phyloP scores from a whole-genome alignment of 2,113 vertebrate genomes.

The Brachyhypopomus occidentalis region DNA sequence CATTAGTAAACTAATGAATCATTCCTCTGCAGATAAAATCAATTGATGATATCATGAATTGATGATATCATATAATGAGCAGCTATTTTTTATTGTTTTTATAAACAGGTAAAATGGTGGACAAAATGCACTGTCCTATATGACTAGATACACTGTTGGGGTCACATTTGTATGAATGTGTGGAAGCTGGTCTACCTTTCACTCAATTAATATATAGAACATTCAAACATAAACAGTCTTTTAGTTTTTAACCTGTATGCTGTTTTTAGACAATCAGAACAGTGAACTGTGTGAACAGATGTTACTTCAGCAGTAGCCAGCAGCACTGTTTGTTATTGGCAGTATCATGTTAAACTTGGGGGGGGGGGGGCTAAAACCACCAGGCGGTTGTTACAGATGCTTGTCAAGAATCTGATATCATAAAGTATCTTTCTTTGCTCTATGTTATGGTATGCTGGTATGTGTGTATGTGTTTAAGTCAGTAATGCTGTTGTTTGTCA shows the following conservation, averaged over 20 bases:
- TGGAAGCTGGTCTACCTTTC: background rate
- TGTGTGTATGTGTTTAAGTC: background rate
- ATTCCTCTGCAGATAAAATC: no score
- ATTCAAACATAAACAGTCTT: background rate
- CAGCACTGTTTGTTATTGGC: conserved; percentile 3
- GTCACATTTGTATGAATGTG: background rate
- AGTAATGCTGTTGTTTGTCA: conserved; percentile 42
- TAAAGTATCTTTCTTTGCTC: background rate
- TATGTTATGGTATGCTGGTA: no score
- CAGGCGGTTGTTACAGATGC: background rate
- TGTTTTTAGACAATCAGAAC: conserved; percentile 14
- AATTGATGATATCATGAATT: no score
- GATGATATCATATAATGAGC: no score
- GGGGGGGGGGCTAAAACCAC: no score
- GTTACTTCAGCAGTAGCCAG: conserved; percentile 6
- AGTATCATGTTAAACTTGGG: background rate
- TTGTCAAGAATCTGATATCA: background rate
- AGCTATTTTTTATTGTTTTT: background rate
- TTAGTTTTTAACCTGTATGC: background rate
- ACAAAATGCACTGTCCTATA: background rate
- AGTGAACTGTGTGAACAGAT: conserved; percentile 12
- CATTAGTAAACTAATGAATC: no score
- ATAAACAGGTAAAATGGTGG: no score
- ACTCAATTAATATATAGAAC: background rate
- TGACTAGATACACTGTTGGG: background rate